Conservation (phyloP, 1,140 invertebrate genomes). For the Neotoxoptera formosana region DNA sequence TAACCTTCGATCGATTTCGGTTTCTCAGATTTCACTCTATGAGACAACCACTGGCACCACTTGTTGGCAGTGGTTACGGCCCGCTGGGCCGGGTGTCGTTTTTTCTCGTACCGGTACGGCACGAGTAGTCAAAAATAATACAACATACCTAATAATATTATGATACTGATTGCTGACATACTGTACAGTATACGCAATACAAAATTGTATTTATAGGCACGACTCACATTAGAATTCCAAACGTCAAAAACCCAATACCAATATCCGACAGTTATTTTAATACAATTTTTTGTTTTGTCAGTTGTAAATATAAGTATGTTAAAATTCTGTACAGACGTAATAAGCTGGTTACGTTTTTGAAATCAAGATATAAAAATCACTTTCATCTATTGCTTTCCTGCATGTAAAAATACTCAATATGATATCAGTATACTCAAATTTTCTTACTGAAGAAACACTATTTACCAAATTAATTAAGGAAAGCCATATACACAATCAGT, state of each 20-base stretch:
- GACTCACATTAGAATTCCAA: background rate
- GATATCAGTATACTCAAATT: background rate
- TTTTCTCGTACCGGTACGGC: background rate
- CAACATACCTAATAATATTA: too few species aligned
- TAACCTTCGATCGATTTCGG: slow-evolving; percentile 8
- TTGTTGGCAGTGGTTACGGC: background rate
- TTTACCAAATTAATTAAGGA: too few species aligned
- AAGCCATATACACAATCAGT: too few species aligned
- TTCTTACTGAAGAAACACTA: background rate
- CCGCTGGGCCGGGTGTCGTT: too few species aligned
- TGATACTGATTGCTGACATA: too few species aligned
- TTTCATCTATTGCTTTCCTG: background rate
- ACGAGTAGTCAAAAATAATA: background rate
- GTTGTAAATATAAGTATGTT: background rate
- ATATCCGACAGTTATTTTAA: background rate
- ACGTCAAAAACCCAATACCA: background rate
- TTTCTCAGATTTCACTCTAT: background rate
- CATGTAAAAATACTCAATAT: too few species aligned
- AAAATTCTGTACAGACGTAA: background rate
- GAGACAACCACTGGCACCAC: background rate
- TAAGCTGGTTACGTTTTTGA: background rate
- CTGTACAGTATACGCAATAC: background rate
- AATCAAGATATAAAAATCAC: background rate
- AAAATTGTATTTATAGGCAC: background rate
- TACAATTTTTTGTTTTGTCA: background rate